Percentiles rank a stretch among this genome's conserved stretches.
phyloP scores from a whole-genome alignment of 2,113 vertebrate genomes.

The Ranitomeya variabilis region DNA sequence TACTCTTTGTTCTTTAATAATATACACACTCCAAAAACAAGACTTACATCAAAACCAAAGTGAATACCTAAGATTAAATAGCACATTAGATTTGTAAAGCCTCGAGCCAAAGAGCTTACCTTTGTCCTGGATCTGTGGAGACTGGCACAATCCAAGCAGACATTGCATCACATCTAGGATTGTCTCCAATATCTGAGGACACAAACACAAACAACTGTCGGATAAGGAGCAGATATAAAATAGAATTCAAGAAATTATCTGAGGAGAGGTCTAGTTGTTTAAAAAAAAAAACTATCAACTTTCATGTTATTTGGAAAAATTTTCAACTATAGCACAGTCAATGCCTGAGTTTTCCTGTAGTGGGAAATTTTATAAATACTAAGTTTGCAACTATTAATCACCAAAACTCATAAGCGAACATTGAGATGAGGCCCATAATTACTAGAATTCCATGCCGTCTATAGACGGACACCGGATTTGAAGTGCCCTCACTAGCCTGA shows the following conservation, averaged over 20 bases:
- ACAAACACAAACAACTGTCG: not conserved
- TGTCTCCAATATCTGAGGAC: conserved; percentile 82
- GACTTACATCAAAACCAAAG: not conserved
- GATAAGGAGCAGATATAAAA: not conserved
- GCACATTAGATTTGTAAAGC: not conserved
- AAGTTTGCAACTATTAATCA: too few species aligned
- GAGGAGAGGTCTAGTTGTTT: too few species aligned
- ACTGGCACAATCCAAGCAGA: conserved; percentile 89
- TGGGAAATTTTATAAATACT: not conserved
- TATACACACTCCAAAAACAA: too few species aligned
- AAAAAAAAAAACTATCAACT: too few species aligned
- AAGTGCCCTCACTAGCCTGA: not conserved
- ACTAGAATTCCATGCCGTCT: too few species aligned
- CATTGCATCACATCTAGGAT: conserved; percentile 86
- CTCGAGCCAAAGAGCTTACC: conserved; percentile 69
- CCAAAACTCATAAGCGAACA: too few species aligned
- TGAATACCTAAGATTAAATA: not conserved
- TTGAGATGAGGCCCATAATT: too few species aligned
- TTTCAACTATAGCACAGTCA: not conserved
- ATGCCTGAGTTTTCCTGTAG: not conserved
- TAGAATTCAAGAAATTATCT: not conserved
- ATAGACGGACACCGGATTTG: too few species aligned
- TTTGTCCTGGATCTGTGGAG: conserved; percentile 89
- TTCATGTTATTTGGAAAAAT: not conserved
- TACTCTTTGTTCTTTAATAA: too few species aligned